Base-by-base conservation (phyloP, 2,888 invertebrate species). In the Agonum fuliginosum region DNA sequence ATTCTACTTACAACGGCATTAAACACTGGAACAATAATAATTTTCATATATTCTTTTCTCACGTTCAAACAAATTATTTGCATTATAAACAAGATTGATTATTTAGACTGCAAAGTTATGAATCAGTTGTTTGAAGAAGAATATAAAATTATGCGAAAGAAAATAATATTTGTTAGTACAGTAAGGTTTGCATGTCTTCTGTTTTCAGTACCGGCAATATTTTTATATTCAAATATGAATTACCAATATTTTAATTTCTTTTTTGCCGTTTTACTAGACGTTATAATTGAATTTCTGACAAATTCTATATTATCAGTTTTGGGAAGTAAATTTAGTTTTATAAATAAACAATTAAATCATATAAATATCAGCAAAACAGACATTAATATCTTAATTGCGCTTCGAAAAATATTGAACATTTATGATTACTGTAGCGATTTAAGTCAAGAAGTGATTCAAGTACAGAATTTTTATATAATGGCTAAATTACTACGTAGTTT, bases 261-360 rank as follows among this genome's bases (percentile, higher is more conserved):
- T 22, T 12, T 54, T 5, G 12, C 22, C 0, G 3, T n/a, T 3
- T 4, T 54, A n/a, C 1, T 54, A 22, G 54, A 54, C 10, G 1
- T 12, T 6, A 54, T 54, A 22, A 20, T 22, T 1, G 54, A 54
- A 54, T n/a, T 22, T 27, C 54, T 24, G 12, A 2, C 24, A 3
- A n/a, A n/a, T 1, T 12, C 24, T 10, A 8, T 24, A n/a, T 24
- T 54, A 24, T 22, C 24, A 24, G n/a, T 54, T 22, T 0, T 54
- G 1, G 10, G 3, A 54, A 54, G 24, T 4, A 54, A 54, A 12
- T 54, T 54, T 12, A 22, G n/a, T 6, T 22, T 24, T 22, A 54
- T 54, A 22, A 54, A 54, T 24, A 54, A 54, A 24, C 8, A 24
- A 12, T 22, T 54, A 54, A 54, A 54, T 20, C 12, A 24, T 22